These are phyloP conservation scores for Aelia acuminata DNA, from an alignment of 2,888 invertebrate species.

Conservation along the genomic window DNA sequence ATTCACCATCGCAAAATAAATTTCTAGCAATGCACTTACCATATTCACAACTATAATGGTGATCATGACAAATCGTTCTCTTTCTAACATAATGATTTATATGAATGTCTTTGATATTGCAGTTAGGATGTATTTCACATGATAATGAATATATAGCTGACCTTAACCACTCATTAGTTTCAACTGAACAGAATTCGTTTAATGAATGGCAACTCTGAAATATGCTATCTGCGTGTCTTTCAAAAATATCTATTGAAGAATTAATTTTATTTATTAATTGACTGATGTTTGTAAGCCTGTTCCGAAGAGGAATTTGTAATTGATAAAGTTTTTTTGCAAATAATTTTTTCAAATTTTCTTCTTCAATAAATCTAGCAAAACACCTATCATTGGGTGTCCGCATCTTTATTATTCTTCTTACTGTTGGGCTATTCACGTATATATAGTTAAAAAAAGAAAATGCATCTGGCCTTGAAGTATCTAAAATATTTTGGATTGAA, in stretches of 20 bases:
- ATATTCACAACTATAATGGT: too few species aligned
- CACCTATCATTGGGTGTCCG: too few species aligned
- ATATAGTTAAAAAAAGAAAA: not conserved
- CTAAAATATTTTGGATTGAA: not conserved
- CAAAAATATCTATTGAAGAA: not conserved
- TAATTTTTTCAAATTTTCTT: not conserved
- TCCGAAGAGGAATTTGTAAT: not conserved
- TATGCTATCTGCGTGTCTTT: not conserved
- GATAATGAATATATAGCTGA: not conserved
- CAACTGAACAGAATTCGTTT: not conserved
- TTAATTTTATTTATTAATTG: not conserved
- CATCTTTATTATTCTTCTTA: too few species aligned
- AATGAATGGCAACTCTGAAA: not conserved
- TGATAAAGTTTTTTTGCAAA: not conserved
- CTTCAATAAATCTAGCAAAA: not conserved
- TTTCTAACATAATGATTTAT: too few species aligned
- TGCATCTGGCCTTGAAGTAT: not conserved
- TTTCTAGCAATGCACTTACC: too few species aligned
- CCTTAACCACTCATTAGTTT: not conserved
- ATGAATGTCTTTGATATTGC: too few species aligned
- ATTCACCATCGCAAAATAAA: not conserved
- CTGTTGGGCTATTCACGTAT: too few species aligned
- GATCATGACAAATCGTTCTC: too few species aligned
- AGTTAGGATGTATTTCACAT: not conserved
- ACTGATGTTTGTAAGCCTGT: not conserved